A percentile compares a stretch with the other conserved stretches of the same genome.
Conservation (phyloP, 2,797 vertebrate genomes). For the Enteromius argenteus region DNA sequence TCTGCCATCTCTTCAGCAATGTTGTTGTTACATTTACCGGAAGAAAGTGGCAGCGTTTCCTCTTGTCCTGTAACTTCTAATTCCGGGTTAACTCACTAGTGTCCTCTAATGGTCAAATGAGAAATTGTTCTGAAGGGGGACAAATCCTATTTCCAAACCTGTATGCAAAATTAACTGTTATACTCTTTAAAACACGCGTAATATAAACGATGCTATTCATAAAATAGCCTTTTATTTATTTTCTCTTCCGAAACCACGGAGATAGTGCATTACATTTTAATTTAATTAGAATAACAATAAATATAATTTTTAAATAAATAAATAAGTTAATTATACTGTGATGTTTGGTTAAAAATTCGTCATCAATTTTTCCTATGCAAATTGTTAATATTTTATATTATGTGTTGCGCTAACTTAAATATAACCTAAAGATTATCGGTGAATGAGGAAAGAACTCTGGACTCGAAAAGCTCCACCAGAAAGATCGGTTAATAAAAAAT, state of each 20-base stretch:
- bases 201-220: neutral
- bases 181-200: neutral
- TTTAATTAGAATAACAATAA: neutral
- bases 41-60: slow-evolving; percentile 5
- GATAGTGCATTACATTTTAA: neutral
- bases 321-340: neutral
- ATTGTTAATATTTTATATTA: neutral
- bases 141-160: neutral
- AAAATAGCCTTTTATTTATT: neutral
- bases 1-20: slow-evolving; percentile 73
- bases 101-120: slow-evolving; percentile 2
- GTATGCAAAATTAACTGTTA: neutral
- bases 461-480: neutral
- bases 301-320: neutral
- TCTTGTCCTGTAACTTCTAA: neutral
- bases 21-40: slow-evolving; percentile 38
- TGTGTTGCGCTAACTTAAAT: neutral
- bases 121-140: neutral
- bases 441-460: neutral
- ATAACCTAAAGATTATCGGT: neutral
- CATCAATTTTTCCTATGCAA: neutral
- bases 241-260: neutral
- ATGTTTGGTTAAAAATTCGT: neutral
- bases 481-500: neutral
- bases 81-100: slow-evolving; percentile 24